Conservation (phyloP, 2,888 invertebrate species). For the Oegoconia quadripuncta region DNA sequence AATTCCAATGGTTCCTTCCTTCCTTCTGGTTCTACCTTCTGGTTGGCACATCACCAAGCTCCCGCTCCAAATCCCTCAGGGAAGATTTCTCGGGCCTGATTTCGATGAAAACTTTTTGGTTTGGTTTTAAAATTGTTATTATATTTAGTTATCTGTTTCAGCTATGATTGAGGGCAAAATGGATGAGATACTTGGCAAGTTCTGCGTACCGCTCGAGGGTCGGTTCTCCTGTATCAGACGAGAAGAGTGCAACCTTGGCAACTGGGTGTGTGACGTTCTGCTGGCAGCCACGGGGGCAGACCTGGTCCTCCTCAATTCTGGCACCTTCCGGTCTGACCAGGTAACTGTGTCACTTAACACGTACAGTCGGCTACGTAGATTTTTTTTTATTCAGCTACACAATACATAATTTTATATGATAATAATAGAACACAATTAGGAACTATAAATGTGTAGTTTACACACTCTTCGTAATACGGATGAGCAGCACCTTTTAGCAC, state of each 20-base stretch:
- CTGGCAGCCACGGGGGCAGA: constrained; percentile 92
- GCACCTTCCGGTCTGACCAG: constrained; percentile 89
- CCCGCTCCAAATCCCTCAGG: no score
- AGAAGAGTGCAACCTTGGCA: constrained; percentile 92
- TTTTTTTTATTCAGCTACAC: not conserved
- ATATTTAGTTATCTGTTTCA: constrained; percentile 43
- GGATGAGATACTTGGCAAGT: constrained; percentile 89
- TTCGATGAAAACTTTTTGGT: no score
- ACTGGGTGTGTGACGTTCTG: constrained; percentile 90
- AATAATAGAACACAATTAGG: no score
- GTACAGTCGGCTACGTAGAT: not conserved
- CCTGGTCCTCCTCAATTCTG: constrained; percentile 91
- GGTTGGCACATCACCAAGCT: no score
- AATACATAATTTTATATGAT: not conserved
- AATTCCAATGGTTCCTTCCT: no score
- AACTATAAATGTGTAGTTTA: no score
- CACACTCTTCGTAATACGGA: no score
- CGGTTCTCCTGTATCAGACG: constrained; percentile 89
- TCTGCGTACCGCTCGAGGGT: constrained; percentile 93
- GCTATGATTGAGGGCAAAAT: constrained; percentile 90
- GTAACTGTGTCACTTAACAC: constrained; percentile 29
- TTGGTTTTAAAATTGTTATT: not conserved
- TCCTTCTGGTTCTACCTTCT: no score
- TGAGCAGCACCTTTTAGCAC: no score
- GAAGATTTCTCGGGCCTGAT: no score